phyloP scores from a whole-genome alignment of 2,797 vertebrate species.

The Ceyx erithaca region DNA sequence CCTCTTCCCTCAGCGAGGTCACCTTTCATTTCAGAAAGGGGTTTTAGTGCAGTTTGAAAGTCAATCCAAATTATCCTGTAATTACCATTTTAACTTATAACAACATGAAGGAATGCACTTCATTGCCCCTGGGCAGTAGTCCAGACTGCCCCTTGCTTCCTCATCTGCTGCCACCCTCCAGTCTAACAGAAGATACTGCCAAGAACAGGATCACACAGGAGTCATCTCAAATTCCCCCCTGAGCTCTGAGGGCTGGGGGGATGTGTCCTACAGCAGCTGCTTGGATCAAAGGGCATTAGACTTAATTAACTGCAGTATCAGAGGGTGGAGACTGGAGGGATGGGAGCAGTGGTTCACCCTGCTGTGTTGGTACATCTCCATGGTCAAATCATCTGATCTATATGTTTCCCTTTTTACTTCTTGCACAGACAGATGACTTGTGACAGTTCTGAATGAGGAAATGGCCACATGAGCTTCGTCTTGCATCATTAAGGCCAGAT shows the following conservation, averaged over 20 bases:
- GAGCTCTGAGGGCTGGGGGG: neutral
- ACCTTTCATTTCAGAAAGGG: neutral
- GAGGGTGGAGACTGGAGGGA: neutral
- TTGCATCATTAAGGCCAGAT: neutral
- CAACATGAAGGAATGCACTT: conserved; percentile 34
- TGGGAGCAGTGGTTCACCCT: neutral
- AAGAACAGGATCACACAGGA: conserved; percentile 26
- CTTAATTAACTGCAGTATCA: conserved; percentile 22
- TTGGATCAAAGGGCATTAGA: conserved; percentile 15
- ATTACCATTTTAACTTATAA: conserved; percentile 40
- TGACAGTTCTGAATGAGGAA: neutral
- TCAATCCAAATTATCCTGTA: conserved; percentile 10
- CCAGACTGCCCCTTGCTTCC: conserved; percentile 26
- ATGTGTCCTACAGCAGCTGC: conserved; percentile 17
- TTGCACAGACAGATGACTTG: neutral
- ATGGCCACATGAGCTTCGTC: neutral
- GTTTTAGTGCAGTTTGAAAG: conserved; percentile 20
- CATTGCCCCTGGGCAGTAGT: conserved; percentile 30
- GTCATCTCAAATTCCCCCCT: neutral
- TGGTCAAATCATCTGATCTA: neutral
- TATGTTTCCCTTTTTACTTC: neutral
- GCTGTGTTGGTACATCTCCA: neutral
- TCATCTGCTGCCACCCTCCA: neutral
- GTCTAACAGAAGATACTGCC: neutral
- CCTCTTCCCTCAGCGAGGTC: neutral